A percentile compares a stretch with the other conserved stretches of the same genome.
Evolutionary conservation across 1,140 invertebrate genomes (phyloP).

Genomic region (Drosophila kanapiae): DNA sequence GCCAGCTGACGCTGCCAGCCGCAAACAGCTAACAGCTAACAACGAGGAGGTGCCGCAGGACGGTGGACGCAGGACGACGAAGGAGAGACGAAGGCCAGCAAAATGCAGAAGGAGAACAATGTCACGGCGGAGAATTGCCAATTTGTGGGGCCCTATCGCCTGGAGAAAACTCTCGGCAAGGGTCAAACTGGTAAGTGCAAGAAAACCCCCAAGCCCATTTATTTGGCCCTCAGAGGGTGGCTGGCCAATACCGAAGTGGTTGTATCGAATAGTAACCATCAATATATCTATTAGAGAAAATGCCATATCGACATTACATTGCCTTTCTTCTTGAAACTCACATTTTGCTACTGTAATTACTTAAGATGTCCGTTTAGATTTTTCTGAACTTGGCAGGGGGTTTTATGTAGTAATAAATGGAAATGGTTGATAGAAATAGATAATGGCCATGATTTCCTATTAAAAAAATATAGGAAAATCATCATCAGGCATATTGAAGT

Average conservation of each 20-base stretch:
- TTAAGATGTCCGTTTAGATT: constrained; percentile 1
- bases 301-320: constrained; percentile 4
- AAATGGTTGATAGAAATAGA: neutral
- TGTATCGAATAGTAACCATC: constrained; percentile 14
- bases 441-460: neutral
- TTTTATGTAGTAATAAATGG: neutral
- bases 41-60: constrained; percentile 29
- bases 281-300: constrained; percentile 22
- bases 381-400: neutral
- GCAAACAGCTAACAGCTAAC: constrained; percentile 67
- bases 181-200: constrained; percentile 96
- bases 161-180: constrained; percentile 99
- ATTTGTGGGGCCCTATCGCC: constrained; percentile 98
- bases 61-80: constrained; percentile 21
- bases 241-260: neutral
- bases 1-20: constrained; percentile 59
- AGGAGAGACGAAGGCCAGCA: constrained; percentile 54
- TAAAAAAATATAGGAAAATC: no score
- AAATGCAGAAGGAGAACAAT: constrained; percentile 86
- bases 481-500: no score
- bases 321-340: neutral
- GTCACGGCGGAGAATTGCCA: constrained; percentile 92
- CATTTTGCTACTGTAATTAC: constrained; percentile 20
- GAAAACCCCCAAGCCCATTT: constrained; percentile 18
- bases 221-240: constrained; percentile 4